Base-by-base conservation (phyloP, 2,888 invertebrate genomes). In the Lepidonotus clava region DNA sequence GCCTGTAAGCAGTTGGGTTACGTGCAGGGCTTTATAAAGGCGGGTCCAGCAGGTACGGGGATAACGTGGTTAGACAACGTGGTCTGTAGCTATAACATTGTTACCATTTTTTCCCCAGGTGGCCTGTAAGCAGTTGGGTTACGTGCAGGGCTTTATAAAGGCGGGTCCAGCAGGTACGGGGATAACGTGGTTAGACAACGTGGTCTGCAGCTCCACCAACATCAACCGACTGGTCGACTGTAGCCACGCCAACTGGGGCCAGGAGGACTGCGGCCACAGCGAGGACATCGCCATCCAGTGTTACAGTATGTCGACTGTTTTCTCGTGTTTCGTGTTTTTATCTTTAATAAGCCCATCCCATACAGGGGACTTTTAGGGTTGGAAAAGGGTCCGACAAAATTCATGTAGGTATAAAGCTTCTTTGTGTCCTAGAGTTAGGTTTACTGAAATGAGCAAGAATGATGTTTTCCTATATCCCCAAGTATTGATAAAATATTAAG, bases 51-150 rank as follows among this genome's bases (percentile, higher is more conserved):
- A 1, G 80, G 80, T 46, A 32, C 80, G 8, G 80, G 80, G 0
- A 51, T 80, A 1, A 91, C 91, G 46, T 90, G 90, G 91, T 83
- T 90, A 71, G 91, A 91, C 85, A 90, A 90, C 80, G 56, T 91
- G 56, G n/a, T n/a, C n/a, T n/a, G n/a, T n/a, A n/a, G n/a, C n/a
- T n/a, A n/a, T n/a, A n/a, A n/a, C n/a, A n/a, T n/a, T n/a, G n/a
- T n/a, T n/a, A n/a, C n/a, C n/a, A n/a, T n/a, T n/a, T n/a, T n/a
- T n/a, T n/a, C n/a, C n/a, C 4, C n/a, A 56, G 83, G 83, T 83
- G 56, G 83, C 83, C 4, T 83, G 83, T 51, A 51, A 34, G 28
- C 83, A 83, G 56, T n/a, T 83, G 24, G 83, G 83, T 4, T 83
- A 56, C 46, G 8, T 18, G n/a, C 14, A 11, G n/a, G 83, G 83